These are phyloP conservation scores for Therioaphis trifolii DNA, from an alignment of 2,888 invertebrate species.

Conservation along the genomic window DNA sequence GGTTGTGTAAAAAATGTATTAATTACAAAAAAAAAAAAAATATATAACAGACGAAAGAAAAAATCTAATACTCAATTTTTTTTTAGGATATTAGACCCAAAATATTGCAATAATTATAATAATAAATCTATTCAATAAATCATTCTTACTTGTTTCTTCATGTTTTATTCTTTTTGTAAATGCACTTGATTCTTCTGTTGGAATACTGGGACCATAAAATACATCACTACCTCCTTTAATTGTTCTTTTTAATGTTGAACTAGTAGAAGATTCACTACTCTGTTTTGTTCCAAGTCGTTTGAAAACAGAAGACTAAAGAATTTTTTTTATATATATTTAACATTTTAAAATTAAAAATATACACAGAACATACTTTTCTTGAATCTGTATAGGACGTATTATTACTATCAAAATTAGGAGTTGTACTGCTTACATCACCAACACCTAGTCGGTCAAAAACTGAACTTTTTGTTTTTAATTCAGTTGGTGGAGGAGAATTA, in stretches of 20 bases:
- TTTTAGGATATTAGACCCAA: too few species aligned
- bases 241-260: constrained; percentile 28
- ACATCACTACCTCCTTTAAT: constrained; percentile 1
- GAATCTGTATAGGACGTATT: constrained; percentile 35
- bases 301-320: constrained; percentile 53
- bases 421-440: constrained; percentile 60
- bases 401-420: constrained; percentile 53
- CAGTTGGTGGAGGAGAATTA: constrained; percentile 31
- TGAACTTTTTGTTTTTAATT: constrained; percentile 56
- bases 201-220: constrained; percentile 55
- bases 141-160: constrained; percentile 50
- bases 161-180: constrained; percentile 50
- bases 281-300: constrained; percentile 57
- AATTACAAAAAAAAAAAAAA: too few species aligned
- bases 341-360: too few species aligned
- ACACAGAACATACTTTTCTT: constrained; percentile 48
- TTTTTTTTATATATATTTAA: too few species aligned
- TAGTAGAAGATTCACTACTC: not conserved
- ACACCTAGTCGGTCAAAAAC: constrained; percentile 61
- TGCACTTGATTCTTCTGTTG: constrained; percentile 56
- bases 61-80: too few species aligned
- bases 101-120: too few species aligned
- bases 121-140: not conserved
- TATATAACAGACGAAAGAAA: too few species aligned
- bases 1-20: too few species aligned